Conservation (phyloP, 1,140 invertebrate genomes). For the Penaeus japonicus region DNA sequence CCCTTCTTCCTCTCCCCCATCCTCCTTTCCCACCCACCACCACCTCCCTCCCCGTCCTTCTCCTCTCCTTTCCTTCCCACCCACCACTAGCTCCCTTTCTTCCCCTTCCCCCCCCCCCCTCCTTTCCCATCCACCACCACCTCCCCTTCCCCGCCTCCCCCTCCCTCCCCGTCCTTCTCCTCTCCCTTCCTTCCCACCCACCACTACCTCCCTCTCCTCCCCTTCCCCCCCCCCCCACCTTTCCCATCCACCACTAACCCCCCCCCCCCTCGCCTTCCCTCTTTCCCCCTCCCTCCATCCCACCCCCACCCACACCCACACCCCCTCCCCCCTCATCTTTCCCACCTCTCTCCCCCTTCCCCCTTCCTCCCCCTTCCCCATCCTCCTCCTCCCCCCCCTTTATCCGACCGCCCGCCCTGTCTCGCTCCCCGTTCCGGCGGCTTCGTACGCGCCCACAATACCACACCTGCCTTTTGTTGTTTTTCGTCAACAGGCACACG, state of each 20-base stretch:
- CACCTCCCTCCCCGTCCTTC: not conserved
- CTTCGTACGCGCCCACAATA: not conserved
- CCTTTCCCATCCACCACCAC: not conserved
- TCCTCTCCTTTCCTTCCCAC: not conserved
- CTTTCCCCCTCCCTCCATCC: not conserved
- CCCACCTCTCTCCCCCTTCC: not conserved
- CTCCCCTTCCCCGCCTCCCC: not conserved
- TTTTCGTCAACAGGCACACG: conserved; percentile 23
- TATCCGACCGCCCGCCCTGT: too few relatives aligned
- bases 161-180: not conserved
- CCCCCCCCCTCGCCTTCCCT: not conserved
- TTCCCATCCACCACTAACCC: not conserved
- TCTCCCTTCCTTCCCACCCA: not conserved
- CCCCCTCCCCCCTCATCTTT: not conserved
- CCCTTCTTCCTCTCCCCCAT: too few relatives aligned
- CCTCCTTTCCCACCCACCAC: not conserved
- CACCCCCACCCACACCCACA: not conserved
- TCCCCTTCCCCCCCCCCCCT: too few relatives aligned
- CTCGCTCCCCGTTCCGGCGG: not conserved
- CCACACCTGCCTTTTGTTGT: conserved; percentile 46
- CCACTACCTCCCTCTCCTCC: not conserved
- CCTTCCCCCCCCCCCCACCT: not conserved
- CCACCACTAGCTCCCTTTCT: not conserved
- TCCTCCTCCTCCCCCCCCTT: not conserved
- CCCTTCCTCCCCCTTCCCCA: not conserved